Evolutionary conservation across 2,888 invertebrate genomes (phyloP).

Genomic region (Tipula helvola): DNA sequence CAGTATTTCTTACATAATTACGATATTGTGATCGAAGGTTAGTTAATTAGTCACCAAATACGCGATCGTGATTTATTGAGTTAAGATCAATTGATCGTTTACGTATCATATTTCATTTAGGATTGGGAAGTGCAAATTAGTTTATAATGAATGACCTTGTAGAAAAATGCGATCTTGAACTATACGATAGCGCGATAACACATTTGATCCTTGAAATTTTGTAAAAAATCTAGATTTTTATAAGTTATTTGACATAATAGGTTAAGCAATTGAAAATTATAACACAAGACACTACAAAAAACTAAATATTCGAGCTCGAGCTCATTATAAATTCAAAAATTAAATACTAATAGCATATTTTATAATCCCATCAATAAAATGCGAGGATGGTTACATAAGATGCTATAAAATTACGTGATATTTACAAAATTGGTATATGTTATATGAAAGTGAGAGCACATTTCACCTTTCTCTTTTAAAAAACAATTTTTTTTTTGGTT

Average conservation of each 20-base stretch:
- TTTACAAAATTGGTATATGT: neutral
- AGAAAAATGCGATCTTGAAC: neutral
- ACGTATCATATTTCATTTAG: too few relatives aligned
- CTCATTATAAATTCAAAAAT: neutral
- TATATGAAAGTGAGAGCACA: neutral
- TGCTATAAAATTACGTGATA: neutral
- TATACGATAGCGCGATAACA: neutral
- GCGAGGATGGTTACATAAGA: neutral
- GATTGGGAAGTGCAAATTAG: too few relatives aligned
- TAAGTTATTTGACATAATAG: neutral
- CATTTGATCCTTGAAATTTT: neutral
- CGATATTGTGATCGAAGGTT: neutral
- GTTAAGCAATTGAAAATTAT: neutral
- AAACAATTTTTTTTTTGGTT: neutral
- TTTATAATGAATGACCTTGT: neutral
- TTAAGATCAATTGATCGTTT: too few relatives aligned
- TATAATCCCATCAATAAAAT: neutral
- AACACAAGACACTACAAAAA: neutral
- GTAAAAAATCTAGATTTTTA: neutral
- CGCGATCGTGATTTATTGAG: neutral
- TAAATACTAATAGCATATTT: neutral
- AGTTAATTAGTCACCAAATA: neutral
- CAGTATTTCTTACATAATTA: neutral
- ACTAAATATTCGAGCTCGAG: too few relatives aligned
- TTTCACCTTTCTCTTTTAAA: neutral